These are phyloP conservation scores for Osmerus eperlanus DNA, from an alignment of 2,113 vertebrate species.

Conservation along the genomic window DNA sequence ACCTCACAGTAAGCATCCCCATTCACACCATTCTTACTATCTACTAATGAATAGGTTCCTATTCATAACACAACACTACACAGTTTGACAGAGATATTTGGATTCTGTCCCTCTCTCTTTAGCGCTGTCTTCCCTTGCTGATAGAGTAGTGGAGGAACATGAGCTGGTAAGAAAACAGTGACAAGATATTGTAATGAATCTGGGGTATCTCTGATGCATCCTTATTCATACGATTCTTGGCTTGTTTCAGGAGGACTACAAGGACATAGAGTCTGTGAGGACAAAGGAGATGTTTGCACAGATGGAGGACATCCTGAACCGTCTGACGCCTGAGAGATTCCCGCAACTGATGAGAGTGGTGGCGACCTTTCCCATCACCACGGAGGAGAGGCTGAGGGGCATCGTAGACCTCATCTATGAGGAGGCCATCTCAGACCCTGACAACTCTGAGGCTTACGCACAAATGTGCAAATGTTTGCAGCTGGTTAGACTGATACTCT, in stretches of 20 bases:
- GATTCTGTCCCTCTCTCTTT: neutral
- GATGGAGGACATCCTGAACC: slow-evolving; percentile 84
- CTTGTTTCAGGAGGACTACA: slow-evolving; percentile 48
- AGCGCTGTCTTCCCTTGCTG: neutral
- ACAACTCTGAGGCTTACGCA: slow-evolving; percentile 89
- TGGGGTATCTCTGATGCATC: no score
- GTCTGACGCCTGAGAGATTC: slow-evolving; percentile 88
- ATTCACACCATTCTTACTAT: neutral
- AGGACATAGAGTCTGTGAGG: slow-evolving; percentile 74
- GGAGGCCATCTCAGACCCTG: slow-evolving; percentile 88
- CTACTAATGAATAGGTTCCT: no score
- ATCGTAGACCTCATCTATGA: slow-evolving; percentile 90
- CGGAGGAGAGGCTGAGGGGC: slow-evolving; percentile 84
- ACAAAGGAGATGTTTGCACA: slow-evolving; percentile 84
- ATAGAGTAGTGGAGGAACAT: neutral
- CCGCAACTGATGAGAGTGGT: slow-evolving; percentile 89
- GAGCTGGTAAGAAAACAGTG: neutral
- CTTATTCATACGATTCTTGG: no score
- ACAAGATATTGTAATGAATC: no score
- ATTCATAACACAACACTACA: no score
- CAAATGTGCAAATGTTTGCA: slow-evolving; percentile 93
- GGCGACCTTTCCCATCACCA: slow-evolving; percentile 83
- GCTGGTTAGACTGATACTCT: slow-evolving; percentile 72
- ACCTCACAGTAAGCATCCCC: neutral
- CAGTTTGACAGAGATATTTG: no score